Conservation (phyloP, 2,797 vertebrate genomes). For the Aythya fuligula region DNA sequence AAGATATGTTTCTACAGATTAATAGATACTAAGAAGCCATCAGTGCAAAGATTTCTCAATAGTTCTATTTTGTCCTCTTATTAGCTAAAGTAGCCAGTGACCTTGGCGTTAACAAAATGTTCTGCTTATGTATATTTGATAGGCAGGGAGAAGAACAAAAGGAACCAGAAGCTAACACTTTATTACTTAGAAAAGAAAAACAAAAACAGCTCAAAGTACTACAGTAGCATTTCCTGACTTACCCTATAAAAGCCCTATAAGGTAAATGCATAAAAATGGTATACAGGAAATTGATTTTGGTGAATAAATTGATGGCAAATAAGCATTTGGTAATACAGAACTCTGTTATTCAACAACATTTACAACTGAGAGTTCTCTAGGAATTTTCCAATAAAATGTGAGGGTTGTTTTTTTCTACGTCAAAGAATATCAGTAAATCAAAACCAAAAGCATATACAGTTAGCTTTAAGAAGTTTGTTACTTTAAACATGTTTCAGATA, state of each 20-base stretch:
- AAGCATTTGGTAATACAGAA: not conserved
- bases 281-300: constrained; percentile 29
- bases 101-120: constrained; percentile 51
- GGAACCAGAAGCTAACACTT: constrained; percentile 3
- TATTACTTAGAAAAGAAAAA: constrained; percentile 15
- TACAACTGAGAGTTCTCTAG: not conserved
- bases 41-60: not conserved
- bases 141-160: constrained; percentile 37
- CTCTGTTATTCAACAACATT: not conserved
- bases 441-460: not conserved
- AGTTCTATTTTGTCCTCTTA: not conserved
- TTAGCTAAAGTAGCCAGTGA: constrained; percentile 7
- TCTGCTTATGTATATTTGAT: constrained; percentile 34
- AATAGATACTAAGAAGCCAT: not conserved
- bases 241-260: constrained; percentile 36
- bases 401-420: not conserved
- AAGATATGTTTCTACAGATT: not conserved
- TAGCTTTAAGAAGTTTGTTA: not conserved
- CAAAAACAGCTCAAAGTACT: constrained; percentile 45
- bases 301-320: constrained; percentile 31
- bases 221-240: constrained; percentile 42
- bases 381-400: not conserved
- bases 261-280: constrained; percentile 30
- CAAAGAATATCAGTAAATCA: not conserved
- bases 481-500: not conserved